Conservation (phyloP, 2,888 invertebrate species). For the Tetragonisca angustula region DNA sequence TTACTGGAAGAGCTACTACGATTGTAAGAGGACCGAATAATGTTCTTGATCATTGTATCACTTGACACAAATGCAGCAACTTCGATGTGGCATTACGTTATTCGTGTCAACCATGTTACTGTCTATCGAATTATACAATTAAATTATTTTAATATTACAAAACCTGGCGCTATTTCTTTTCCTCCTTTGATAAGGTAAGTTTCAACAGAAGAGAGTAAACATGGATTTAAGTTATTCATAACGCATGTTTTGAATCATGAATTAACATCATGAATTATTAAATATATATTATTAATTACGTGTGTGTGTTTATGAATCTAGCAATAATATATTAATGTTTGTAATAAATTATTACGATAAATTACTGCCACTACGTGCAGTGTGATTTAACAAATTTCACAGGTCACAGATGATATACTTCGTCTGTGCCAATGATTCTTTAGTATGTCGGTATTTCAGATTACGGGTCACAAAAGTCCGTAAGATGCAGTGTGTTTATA, state of each 20-base stretch:
- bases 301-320: not conserved
- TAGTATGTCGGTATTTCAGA: too few species aligned
- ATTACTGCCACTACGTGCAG: not conserved
- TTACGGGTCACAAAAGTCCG: too few species aligned
- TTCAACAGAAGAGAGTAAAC: not conserved
- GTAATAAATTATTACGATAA: not conserved
- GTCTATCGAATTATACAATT: slow-evolving; percentile 78
- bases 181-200: not conserved
- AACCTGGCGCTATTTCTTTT: slow-evolving; percentile 12
- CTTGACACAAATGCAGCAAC: slow-evolving; percentile 43
- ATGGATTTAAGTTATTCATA: not conserved
- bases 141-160: slow-evolving; percentile 82
- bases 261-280: not conserved
- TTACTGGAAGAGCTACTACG: slow-evolving; percentile 16
- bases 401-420: too few species aligned
- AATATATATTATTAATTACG: not conserved
- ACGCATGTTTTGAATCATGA: not conserved
- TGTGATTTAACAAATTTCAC: too few species aligned
- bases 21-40: slow-evolving; percentile 4
- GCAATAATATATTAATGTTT: not conserved
- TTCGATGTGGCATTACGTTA: slow-evolving; percentile 62
- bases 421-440: too few species aligned
- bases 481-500: too few species aligned
- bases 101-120: slow-evolving; percentile 77
- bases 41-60: slow-evolving; percentile 39